Evolutionary conservation across 2,113 vertebrate species (phyloP), one percentile per base, ranked within the genome.

Genomic region (Colossoma macropomum): DNA sequence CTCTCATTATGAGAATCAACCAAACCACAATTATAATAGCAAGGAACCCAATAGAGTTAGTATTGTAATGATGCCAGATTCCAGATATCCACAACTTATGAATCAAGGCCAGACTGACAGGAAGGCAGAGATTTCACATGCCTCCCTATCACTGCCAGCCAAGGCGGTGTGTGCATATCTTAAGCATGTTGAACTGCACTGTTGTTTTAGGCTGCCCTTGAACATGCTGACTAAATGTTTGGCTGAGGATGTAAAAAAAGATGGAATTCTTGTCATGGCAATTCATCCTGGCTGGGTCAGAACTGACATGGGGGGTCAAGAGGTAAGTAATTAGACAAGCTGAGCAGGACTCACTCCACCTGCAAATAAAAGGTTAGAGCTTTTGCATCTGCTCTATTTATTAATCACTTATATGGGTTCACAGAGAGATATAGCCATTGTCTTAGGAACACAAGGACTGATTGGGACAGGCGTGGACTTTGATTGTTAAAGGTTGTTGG

Each of bases 221-320:
- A 94, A 95, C 77, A 95, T 93, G 93, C 86, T 95, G 52, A 94
- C 93, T 27, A 63, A 70, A 77, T 93, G 90, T 86, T 92, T 93
- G 88, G 83, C 92, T 41, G 83, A 91, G 77, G 90, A 89, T 17
- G 90, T 93, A 0, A 17, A 56, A 28, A 83, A 87, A 4, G 86
- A 89, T 0, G 87, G 91, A 38, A 92, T 94, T 84, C 85, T 94
- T 65, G 92, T 90, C 0, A 85, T 89, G 70, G 90, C 90, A 0
- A 19, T 95, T 82, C 92, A 95, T 69, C 94, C 94, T 0, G 93
- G 92, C 72, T 94, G 93, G 93, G 93, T 94, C 80, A 89, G 92
- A 89, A 93, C 92, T 0, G 92, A 94, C 34, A 93, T 93, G 93
- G 92, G 92, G 59, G 88, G 21, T 30, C 83, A 90, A 82, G 23